A percentile compares a stretch with the other conserved stretches of the same genome.
These are phyloP conservation scores for Phaedon cochleariae DNA, from an alignment of 2,888 invertebrate genomes.

Conservation along the genomic window DNA sequence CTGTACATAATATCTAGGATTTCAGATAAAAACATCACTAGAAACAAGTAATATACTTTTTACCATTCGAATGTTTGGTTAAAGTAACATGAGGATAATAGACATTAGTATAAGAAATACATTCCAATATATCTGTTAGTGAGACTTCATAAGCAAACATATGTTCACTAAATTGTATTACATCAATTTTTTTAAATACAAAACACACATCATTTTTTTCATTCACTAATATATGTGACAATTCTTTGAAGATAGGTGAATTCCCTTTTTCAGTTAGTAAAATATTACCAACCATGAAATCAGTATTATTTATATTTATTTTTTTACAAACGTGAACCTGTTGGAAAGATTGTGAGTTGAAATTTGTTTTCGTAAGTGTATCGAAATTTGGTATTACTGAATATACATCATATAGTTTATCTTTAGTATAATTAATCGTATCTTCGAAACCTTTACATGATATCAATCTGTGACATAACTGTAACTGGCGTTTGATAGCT, in stretches of 20 bases:
- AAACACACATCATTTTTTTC: not conserved
- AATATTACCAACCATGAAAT: not conserved
- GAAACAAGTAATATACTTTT: too few species aligned
- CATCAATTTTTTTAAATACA: too few species aligned
- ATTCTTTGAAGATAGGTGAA: not conserved
- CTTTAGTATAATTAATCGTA: not conserved
- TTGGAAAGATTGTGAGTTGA: not conserved
- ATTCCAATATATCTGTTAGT: too few species aligned
- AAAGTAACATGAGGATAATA: too few species aligned
- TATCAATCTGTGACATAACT: constrained; percentile 5
- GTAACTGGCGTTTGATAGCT: constrained; percentile 13
- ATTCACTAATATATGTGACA: constrained; percentile 3
- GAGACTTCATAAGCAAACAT: too few species aligned
- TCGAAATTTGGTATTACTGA: too few species aligned
- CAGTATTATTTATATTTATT: not conserved
- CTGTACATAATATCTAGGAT: too few species aligned
- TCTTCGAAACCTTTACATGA: not conserved
- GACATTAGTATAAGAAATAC: too few species aligned
- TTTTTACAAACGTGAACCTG: not conserved
- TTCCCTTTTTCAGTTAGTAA: not conserved
- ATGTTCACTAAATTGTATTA: too few species aligned
- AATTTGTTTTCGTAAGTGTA: too few species aligned
- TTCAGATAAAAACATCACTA: too few species aligned
- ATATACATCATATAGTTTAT: not conserved
- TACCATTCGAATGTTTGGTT: too few species aligned